A percentile compares a stretch with the other conserved stretches of the same genome.
phyloP scores from a whole-genome alignment of 2,797 vertebrate species.

The Vespertilio murinus region DNA sequence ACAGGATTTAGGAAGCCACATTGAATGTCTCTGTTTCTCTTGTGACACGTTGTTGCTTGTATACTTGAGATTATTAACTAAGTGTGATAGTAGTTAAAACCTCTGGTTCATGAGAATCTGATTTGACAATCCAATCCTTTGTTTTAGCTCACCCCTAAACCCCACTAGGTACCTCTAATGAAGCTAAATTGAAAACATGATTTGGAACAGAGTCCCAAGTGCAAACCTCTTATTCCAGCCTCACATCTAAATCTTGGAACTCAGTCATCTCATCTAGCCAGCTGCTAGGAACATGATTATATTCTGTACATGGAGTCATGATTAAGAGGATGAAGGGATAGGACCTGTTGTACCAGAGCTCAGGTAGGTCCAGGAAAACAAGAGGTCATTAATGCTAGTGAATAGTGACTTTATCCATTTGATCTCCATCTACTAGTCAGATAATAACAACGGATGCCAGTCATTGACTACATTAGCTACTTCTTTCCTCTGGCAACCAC shows the following conservation, averaged over 20 bases:
- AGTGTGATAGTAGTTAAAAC: neutral
- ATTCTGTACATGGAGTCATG: neutral
- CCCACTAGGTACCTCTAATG: neutral
- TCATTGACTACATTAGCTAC: neutral
- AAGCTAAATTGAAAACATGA: neutral
- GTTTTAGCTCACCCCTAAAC: neutral
- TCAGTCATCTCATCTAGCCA: neutral
- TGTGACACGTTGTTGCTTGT: neutral
- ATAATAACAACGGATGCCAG: neutral
- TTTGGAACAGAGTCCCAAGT: neutral
- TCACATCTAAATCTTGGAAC: neutral
- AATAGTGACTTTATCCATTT: neutral
- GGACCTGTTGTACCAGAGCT: neutral
- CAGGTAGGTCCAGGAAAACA: neutral
- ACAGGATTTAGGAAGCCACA: neutral
- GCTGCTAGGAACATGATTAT: neutral
- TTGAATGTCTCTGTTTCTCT: neutral
- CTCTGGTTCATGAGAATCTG: neutral
- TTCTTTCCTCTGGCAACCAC: neutral
- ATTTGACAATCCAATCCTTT: neutral
- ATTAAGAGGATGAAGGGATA: neutral
- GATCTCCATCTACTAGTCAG: neutral
- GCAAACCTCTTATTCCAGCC: neutral
- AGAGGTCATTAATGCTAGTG: neutral
- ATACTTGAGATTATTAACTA: conserved; percentile 20